These are phyloP conservation scores for Microtus oregoni DNA, from an alignment of 2,113 vertebrate species.

Conservation along the genomic window DNA sequence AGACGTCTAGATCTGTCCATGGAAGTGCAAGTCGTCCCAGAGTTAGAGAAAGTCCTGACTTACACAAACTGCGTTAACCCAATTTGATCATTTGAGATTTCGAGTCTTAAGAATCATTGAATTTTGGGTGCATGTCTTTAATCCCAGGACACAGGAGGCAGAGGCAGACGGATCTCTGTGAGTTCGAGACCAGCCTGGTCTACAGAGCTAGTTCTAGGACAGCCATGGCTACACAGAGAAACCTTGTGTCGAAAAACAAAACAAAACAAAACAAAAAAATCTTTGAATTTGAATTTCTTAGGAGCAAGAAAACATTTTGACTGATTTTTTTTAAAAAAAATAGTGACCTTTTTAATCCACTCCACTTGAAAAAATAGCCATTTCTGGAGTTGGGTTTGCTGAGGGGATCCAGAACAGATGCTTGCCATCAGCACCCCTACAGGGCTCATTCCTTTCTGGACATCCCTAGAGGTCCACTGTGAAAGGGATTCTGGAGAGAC, in stretches of 20 bases:
- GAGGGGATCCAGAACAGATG: not conserved
- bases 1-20: rapidly evolving
- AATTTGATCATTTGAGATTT: slow-evolving; percentile 25
- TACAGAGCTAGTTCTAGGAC: not conserved
- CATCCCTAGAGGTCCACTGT: no score
- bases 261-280: no score
- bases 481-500: no score
- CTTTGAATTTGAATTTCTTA: not conserved
- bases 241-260: not conserved
- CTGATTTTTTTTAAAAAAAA: slow-evolving; percentile 62
- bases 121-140: not conserved
- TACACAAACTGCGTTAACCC: not conserved
- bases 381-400: not conserved
- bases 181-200: not conserved
- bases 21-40: not conserved
- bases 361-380: slow-evolving; percentile 18
- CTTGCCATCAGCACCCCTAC: slow-evolving; percentile 49
- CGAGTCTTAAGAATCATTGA: not conserved
- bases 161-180: not conserved
- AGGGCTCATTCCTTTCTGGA: no score
- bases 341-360: not conserved
- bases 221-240: not conserved
- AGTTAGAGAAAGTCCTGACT: not conserved
- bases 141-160: not conserved
- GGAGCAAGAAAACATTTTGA: slow-evolving; percentile 22